Evolutionary conservation across 2,888 invertebrate species (phyloP), one percentile per base, ranked within the genome.

Genomic region (Neoscelio sp.): DNA sequence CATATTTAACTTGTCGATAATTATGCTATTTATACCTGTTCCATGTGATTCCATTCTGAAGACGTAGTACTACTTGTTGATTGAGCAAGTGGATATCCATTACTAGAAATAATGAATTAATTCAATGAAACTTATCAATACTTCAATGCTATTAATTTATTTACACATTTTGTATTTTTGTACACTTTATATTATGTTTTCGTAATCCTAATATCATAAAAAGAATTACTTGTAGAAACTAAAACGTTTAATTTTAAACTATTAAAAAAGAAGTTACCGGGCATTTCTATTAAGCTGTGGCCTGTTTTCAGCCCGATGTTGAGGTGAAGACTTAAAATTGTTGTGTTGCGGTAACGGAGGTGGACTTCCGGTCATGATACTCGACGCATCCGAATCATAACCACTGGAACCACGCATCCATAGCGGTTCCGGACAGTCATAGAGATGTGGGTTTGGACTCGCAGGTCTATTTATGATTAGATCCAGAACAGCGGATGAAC

Each of bases 401-500:
- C 89, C 90, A 58, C 87, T 89, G 40, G 90, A 87, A 44, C 89
- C 88, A 7, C 89, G 86, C 70, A 88, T 84, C 89, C 89, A 89
- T 0, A 88, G 78, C n/a, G 84, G 81, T 35, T 89, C 88, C 12
- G 89, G 88, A 46, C 87, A 88, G 77, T 90, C 90, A 81, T 90
- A 90, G 33, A 88, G 83, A 38, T 83, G 82, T 62, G 87, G 84
- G 77, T 81, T 85, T 1, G 85, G 82, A 60, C 81, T 82, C 7
- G 86, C 82, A 28, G 89, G 89, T 95, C 95, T 68, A 82, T 90
- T 87, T 86, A 90, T 86, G 91, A 93, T 82, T 89, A 92, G 82
- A 90, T 91, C 89, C 46, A 90, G 83, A 6, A 89, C 82, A 13
- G 88, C 87, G 10, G 89, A 83, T 65, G 87, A 85, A 18, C 89